Evolutionary conservation across 1,140 invertebrate species (phyloP).

Genomic region (Mya arenaria): DNA sequence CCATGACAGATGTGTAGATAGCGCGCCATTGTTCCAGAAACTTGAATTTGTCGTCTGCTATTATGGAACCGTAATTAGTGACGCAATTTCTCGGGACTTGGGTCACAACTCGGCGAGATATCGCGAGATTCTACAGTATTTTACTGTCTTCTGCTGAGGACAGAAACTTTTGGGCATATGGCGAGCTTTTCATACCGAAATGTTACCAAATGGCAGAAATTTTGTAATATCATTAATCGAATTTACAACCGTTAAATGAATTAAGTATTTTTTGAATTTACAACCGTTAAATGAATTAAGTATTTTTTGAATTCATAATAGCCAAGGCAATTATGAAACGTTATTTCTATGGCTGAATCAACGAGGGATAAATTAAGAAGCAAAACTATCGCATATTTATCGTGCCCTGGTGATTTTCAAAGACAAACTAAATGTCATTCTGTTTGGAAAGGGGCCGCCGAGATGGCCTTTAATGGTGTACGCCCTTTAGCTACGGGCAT

Average conservation of each 20-base stretch:
- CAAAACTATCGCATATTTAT: background rate
- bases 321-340: slow-evolving; percentile 44
- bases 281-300: slow-evolving; percentile 54
- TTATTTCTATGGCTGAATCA: slow-evolving; percentile 13
- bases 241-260: slow-evolving; percentile 56
- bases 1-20: slow-evolving; percentile 56
- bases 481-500: no score
- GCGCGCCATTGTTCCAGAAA: slow-evolving; percentile 37
- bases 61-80: slow-evolving; percentile 53
- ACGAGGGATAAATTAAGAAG: background rate
- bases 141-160: slow-evolving; percentile 4
- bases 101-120: slow-evolving; percentile 39
- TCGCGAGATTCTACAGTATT: slow-evolving; percentile 26
- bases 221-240: slow-evolving; percentile 56
- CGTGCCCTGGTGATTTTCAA: background rate
- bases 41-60: slow-evolving; percentile 38
- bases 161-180: slow-evolving; percentile 53
- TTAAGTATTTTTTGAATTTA: slow-evolving; percentile 49
- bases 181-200: slow-evolving; percentile 37
- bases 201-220: slow-evolving; percentile 37
- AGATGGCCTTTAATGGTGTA: no score
- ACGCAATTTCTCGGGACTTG: slow-evolving; percentile 48
- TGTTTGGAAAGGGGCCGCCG: background rate
- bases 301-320: slow-evolving; percentile 46
- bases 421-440: background rate